Base-by-base conservation (phyloP, 2,113 vertebrate genomes). In the Pluvianellus socialis region DNA sequence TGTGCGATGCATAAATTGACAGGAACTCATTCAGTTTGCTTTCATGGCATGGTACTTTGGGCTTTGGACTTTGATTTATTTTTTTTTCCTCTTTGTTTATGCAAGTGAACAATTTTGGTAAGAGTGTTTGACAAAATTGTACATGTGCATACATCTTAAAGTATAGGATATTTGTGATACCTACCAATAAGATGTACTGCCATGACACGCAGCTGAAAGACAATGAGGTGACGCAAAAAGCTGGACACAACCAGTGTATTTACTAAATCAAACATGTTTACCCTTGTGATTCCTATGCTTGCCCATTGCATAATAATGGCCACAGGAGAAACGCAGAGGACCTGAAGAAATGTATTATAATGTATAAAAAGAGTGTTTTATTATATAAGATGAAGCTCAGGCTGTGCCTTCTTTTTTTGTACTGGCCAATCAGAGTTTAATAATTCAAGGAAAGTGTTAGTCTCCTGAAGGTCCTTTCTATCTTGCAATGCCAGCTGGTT, bases 171-270 rank as follows among this genome's bases (percentile, higher is more conserved):
- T 22, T 11, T 4, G 7, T 50, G 28, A 32, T 74, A 5, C 38
- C 14, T 44, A 0, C 2, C 2, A 9, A 44, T 6, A 27, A 56
- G 17, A 21, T 10, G 12, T n/a, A 10, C 14, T 45, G 27, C 42
- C 15, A 5, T 8, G 20, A 5, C 8, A 40, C 24, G 10, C 18
- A 27, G 33, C 55, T 71, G 47, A 52, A 85, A 59, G 27, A 12
- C 44, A 45, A 18, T 53, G 27, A 42, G 12, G 8, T 21, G 38
- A 12, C 23, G 13, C 15, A 28, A 32, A 90, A 65, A 73, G 14
- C 63, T 66, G 42, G 1, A 35, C 12, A 22, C 19, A 70, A 6
- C 3, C 45, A 26, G 3, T 6, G 10, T 20, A 13, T 45, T 76
- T 77, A n/a, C 14, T 30, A 53, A 66, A 62, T 38, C 19, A 62